Conservation (phyloP, 1,140 invertebrate genomes). For the Drosophila lowei region DNA sequence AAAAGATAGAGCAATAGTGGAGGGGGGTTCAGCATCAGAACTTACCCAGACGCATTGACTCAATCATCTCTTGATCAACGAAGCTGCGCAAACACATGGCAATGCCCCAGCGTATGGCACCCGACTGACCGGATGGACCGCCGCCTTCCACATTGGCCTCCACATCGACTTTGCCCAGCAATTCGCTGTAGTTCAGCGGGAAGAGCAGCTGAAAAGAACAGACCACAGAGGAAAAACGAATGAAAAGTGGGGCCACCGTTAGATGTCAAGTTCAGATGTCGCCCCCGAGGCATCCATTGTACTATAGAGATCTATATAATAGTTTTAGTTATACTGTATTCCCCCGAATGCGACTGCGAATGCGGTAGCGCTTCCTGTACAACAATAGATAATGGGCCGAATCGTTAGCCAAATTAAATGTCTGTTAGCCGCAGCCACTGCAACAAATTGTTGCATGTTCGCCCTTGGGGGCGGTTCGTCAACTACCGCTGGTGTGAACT, state of each 20-base stretch:
- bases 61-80: constrained; percentile 89
- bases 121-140: constrained; percentile 90
- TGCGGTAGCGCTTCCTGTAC: constrained; percentile 61
- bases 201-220: constrained; percentile 89
- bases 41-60: constrained; percentile 94
- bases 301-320: constrained; percentile 23
- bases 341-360: constrained; percentile 15
- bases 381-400: constrained; percentile 56
- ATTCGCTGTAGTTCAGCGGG: constrained; percentile 91
- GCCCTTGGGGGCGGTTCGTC: not conserved
- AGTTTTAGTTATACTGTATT: constrained; percentile 25
- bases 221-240: constrained; percentile 15
- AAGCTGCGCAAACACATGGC: constrained; percentile 91
- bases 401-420: constrained; percentile 68
- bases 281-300: constrained; percentile 56
- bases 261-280: constrained; percentile 60
- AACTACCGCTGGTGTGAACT: constrained; percentile 9
- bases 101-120: constrained; percentile 93
- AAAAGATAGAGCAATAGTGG: not conserved
- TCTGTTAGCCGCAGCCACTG: constrained; percentile 31
- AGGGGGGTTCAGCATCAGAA: constrained; percentile 12
- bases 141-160: constrained; percentile 89
- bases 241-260: constrained; percentile 42
- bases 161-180: constrained; percentile 92
- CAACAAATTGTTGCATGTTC: constrained; percentile 55